Evolutionary conservation across 2,797 vertebrate species (phyloP).

Genomic region (Phylloscopus collybita): DNA sequence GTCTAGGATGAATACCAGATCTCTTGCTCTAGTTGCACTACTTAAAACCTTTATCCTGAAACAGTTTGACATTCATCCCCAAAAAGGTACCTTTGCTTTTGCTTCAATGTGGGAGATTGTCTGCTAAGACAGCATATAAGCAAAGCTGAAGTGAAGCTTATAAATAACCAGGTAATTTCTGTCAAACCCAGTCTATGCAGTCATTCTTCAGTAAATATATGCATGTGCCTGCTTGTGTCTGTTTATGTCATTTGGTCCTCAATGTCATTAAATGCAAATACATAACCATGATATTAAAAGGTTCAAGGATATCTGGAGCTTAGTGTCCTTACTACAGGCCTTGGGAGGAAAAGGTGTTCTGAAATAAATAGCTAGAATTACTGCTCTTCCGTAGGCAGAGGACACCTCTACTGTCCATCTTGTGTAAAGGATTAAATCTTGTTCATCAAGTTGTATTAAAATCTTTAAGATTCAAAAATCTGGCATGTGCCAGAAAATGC

Average conservation of each 20-base stretch:
- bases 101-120: background rate
- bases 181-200: background rate
- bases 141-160: background rate
- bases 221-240: background rate
- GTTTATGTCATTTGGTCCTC: background rate
- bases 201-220: background rate
- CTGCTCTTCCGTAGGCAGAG: background rate
- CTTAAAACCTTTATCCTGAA: background rate
- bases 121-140: background rate
- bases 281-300: background rate
- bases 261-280: background rate
- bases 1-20: background rate
- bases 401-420: background rate
- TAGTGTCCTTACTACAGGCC: background rate
- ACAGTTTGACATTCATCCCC: background rate
- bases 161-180: background rate
- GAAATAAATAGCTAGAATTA: background rate
- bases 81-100: background rate
- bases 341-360: background rate
- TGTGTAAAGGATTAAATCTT: background rate
- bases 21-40: background rate
- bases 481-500: background rate
- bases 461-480: background rate
- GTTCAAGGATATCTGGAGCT: background rate
- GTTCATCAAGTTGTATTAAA: background rate